Conservation (phyloP, 1,140 invertebrate genomes). For the Zaprionus inermis region DNA sequence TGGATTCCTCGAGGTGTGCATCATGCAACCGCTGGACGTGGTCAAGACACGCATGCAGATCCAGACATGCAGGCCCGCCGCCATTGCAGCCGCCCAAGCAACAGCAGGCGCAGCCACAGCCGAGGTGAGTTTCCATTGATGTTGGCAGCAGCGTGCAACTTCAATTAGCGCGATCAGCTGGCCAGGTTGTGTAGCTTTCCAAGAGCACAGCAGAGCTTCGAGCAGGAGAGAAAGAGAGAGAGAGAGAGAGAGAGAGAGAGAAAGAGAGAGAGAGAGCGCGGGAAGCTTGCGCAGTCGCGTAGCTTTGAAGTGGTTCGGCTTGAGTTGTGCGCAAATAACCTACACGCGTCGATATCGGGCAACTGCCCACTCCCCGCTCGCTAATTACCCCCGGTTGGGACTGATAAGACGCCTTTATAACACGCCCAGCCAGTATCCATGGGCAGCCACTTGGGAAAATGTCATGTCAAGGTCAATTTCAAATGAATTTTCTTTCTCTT, state of each 20-base stretch:
- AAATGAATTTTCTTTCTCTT: not conserved
- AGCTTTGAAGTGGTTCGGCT: slow-evolving; percentile 14
- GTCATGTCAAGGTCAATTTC: slow-evolving; percentile 43
- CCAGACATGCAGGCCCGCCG: slow-evolving; percentile 84
- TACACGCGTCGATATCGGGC: not conserved
- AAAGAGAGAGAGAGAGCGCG: not conserved
- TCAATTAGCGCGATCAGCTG: slow-evolving; percentile 29
- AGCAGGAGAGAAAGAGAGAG: not conserved
- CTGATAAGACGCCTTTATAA: too few species aligned
- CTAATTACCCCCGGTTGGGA: too few species aligned
- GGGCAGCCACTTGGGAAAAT: slow-evolving; percentile 15
- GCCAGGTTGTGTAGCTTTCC: not conserved
- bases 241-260: not conserved
- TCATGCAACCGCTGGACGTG: slow-evolving; percentile 97
- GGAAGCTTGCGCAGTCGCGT: not conserved
- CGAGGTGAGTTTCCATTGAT: slow-evolving; percentile 65
- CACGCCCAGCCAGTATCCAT: too few species aligned
- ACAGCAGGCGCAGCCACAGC: slow-evolving; percentile 56
- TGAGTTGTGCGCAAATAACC: not conserved
- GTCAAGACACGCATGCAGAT: slow-evolving; percentile 95
- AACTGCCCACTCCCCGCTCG: too few species aligned
- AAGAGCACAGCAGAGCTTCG: not conserved
- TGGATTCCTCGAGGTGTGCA: slow-evolving; percentile 96
- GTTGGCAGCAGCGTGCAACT: not conserved
- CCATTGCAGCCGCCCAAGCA: slow-evolving; percentile 52